Evolutionary conservation across 2,888 invertebrate species (phyloP).

Genomic region (Acronicta leporina): DNA sequence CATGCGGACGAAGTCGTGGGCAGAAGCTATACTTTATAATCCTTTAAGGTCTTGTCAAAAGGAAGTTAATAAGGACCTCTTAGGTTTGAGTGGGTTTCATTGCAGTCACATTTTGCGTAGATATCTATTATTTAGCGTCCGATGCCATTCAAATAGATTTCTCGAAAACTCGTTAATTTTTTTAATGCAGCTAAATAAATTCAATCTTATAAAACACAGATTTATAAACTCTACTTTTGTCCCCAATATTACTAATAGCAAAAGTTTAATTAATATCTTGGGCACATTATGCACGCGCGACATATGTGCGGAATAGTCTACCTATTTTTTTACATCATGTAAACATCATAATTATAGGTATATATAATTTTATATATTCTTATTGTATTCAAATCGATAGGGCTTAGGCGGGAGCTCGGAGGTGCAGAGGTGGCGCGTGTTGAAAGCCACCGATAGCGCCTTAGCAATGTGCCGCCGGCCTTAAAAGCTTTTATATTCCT

Average conservation of each 20-base stretch:
- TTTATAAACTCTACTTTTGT: too few relatives aligned
- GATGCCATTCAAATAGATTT: too few relatives aligned
- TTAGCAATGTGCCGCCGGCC: constrained; percentile 80
- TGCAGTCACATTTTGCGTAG: too few relatives aligned
- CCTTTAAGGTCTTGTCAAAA: background rate
- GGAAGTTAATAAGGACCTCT: too few relatives aligned
- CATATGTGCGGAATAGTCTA: background rate
- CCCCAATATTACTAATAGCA: too few relatives aligned
- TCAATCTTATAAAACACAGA: too few relatives aligned
- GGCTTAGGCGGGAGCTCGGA: constrained; percentile 70
- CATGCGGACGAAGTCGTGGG: too few relatives aligned
- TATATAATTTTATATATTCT: constrained; percentile 23
- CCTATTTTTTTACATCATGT: background rate
- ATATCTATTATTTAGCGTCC: too few relatives aligned
- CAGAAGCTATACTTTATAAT: background rate
- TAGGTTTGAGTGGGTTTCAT: too few relatives aligned
- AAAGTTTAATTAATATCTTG: background rate
- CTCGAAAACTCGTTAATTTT: too few relatives aligned
- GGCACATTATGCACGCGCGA: background rate
- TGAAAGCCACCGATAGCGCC: constrained; percentile 76
- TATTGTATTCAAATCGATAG: constrained; percentile 76
- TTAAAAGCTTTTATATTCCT: constrained; percentile 88
- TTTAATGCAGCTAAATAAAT: too few relatives aligned
- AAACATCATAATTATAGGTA: constrained; percentile 23
- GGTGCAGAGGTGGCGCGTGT: constrained; percentile 67